Evolutionary conservation across 2,888 invertebrate genomes (phyloP).

Genomic region (Metalampra italica): DNA sequence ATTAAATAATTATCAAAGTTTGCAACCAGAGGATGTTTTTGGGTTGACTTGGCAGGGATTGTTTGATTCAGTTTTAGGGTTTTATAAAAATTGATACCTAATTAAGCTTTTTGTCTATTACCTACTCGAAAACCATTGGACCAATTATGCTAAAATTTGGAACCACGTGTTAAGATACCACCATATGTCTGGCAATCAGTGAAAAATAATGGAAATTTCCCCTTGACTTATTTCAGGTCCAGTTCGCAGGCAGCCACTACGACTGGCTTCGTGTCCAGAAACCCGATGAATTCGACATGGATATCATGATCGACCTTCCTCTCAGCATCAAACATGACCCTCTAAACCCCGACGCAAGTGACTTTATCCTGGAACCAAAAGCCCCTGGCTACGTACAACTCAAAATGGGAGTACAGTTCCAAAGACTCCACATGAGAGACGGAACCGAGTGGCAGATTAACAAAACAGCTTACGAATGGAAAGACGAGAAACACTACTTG

Average conservation of each 20-base stretch:
- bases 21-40: too few relatives aligned
- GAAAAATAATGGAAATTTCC: too few relatives aligned
- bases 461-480: slow-evolving; percentile 53
- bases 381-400: slow-evolving; percentile 67
- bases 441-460: slow-evolving; percentile 41
- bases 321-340: slow-evolving; percentile 36
- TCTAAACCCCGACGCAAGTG: slow-evolving; percentile 35
- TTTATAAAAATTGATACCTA: too few relatives aligned
- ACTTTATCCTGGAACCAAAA: slow-evolving; percentile 52
- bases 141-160: too few relatives aligned
- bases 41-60: too few relatives aligned
- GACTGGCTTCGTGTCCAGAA: slow-evolving; percentile 77
- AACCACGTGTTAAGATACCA: too few relatives aligned
- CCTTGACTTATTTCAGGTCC: slow-evolving; percentile 40
- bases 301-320: slow-evolving; percentile 74
- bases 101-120: too few relatives aligned
- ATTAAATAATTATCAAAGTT: too few relatives aligned
- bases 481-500: slow-evolving; percentile 55
- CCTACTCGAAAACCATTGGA: too few relatives aligned
- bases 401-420: slow-evolving; percentile 51
- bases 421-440: slow-evolving; percentile 38
- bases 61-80: too few relatives aligned
- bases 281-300: slow-evolving; percentile 80
- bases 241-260: slow-evolving; percentile 79
- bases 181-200: too few relatives aligned